phyloP scores from a whole-genome alignment of 1,140 invertebrate species.

The Papilio polytes region DNA sequence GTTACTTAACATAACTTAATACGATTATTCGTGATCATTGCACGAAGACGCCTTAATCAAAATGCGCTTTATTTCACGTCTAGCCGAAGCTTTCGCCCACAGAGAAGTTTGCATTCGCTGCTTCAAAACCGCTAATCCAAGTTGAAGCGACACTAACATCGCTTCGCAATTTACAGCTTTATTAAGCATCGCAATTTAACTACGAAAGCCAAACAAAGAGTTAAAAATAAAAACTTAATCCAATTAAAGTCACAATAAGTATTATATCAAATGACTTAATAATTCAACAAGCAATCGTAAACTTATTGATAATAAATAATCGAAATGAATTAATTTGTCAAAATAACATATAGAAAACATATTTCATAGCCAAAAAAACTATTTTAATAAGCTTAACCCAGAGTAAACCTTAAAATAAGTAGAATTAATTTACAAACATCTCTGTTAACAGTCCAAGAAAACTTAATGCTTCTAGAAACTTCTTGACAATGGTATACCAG shows the following conservation, averaged over 20 bases:
- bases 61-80: slow-evolving; percentile 12
- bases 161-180: slow-evolving; percentile 27
- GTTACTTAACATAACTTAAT: background rate
- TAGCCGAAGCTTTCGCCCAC: background rate
- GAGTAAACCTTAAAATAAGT: too few relatives aligned
- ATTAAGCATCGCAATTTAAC: slow-evolving; percentile 19
- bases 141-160: slow-evolving; percentile 10
- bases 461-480: too few relatives aligned
- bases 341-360: too few relatives aligned
- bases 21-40: background rate
- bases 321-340: too few relatives aligned
- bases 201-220: background rate
- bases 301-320: too few relatives aligned
- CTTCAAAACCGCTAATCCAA: slow-evolving; percentile 19
- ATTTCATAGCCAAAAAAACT: too few relatives aligned
- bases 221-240: background rate
- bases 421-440: too few relatives aligned
- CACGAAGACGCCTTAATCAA: background rate
- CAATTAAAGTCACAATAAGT: background rate
- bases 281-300: too few relatives aligned
- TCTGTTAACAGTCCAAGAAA: too few relatives aligned
- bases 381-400: too few relatives aligned
- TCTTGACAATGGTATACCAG: too few relatives aligned
- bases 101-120: background rate
- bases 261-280: too few relatives aligned